Percentiles rank a stretch among this genome's conserved stretches.
phyloP scores from a whole-genome alignment of 2,888 invertebrate genomes.

The Halictus quadricinctus region DNA sequence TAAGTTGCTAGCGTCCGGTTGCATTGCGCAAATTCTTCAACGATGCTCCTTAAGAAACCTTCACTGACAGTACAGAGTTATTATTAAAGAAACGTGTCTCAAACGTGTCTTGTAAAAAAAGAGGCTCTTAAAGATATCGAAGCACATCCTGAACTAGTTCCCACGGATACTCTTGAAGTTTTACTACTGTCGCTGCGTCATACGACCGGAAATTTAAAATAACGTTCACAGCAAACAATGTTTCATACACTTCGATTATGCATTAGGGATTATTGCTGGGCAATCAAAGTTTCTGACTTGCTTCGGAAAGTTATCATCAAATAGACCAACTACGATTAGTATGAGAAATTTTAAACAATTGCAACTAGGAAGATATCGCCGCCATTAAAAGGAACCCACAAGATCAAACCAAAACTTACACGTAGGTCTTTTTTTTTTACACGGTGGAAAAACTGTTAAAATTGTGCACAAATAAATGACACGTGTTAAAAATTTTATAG shows the following conservation, averaged over 20 bases:
- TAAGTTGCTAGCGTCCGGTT: not conserved
- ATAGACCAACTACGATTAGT: no score
- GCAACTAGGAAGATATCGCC: no score
- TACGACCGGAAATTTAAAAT: not conserved
- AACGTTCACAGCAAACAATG: not conserved
- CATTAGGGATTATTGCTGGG: no score
- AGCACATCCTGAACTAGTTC: not conserved
- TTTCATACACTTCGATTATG: not conserved
- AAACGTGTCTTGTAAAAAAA: not conserved
- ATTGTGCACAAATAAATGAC: no score
- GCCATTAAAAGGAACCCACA: no score
- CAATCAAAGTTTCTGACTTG: no score
- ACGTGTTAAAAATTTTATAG: no score
- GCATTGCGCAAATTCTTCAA: constrained; percentile 70
- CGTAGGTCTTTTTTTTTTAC: no score
- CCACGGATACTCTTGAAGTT: not conserved
- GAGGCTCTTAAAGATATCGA: not conserved
- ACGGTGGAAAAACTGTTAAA: no score
- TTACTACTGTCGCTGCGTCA: not conserved
- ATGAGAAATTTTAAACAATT: no score
- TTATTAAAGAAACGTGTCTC: not conserved
- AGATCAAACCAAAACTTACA: no score
- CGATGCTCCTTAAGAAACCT: constrained; percentile 38
- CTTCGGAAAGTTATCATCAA: no score
- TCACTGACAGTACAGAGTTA: not conserved